These are phyloP conservation scores for Epizoanthus ramosus DNA, from an alignment of 92 coral and sea anemone species.

Conservation along the genomic window DNA sequence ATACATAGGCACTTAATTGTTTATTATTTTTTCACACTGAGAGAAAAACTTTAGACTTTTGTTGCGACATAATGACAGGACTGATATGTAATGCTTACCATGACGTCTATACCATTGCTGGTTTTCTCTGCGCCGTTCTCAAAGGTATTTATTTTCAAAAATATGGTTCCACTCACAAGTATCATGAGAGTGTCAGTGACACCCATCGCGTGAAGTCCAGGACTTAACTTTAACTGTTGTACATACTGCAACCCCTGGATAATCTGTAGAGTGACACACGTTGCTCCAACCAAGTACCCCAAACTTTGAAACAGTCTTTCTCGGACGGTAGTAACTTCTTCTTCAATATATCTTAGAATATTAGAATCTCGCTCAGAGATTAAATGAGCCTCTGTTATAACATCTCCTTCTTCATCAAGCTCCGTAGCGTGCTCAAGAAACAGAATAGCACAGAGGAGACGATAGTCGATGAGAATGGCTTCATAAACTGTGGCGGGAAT, in stretches of 20 bases:
- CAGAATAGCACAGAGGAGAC: background rate
- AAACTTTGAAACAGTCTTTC: background rate
- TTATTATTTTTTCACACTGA: no score
- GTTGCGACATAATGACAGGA: no score
- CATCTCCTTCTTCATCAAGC: background rate
- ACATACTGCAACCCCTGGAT: constrained; percentile 2
- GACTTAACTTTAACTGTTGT: background rate
- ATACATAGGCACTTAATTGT: no score
- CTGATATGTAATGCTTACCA: background rate
- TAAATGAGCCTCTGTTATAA: no score
- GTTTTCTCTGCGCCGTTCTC: background rate
- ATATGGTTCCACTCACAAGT: background rate
- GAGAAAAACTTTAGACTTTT: no score
- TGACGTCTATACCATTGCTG: background rate
- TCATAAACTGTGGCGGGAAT: constrained; percentile 5
- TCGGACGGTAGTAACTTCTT: background rate
- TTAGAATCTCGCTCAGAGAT: background rate
- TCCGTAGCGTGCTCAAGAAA: background rate
- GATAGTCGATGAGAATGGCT: constrained; percentile 1
- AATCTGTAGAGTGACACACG: background rate
- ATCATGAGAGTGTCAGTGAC: background rate
- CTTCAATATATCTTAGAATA: background rate
- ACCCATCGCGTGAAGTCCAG: background rate
- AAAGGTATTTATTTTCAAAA: background rate
- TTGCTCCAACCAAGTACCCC: background rate